Evolutionary conservation across 2,888 invertebrate genomes (phyloP).

Genomic region (Netelia fuscicornis): DNA sequence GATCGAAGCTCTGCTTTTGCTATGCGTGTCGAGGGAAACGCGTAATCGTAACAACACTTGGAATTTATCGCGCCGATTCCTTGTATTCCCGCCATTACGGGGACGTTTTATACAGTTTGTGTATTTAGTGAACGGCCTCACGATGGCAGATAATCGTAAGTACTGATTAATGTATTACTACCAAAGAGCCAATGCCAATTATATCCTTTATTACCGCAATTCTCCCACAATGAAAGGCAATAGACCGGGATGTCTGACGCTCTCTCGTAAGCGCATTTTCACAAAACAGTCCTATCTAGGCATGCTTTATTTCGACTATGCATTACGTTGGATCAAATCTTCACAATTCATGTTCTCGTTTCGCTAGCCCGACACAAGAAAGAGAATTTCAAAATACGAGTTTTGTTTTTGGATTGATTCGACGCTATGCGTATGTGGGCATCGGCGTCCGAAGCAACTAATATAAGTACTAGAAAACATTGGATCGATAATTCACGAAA

Average conservation of each 20-base stretch:
- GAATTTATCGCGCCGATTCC: conserved; percentile 59
- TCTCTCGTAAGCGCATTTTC: not conserved
- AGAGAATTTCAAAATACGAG: not conserved
- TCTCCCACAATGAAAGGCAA: not conserved
- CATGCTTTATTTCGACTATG: not conserved
- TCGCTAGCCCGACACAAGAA: not conserved
- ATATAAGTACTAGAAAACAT: conserved; percentile 20
- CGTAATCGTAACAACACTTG: conserved; percentile 25
- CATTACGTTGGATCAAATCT: not conserved
- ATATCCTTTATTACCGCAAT: not conserved
- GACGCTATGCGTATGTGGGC: conserved; percentile 26
- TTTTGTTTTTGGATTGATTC: not conserved
- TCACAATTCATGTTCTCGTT: not conserved
- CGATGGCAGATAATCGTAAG: conserved; percentile 83
- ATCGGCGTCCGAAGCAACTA: conserved; percentile 44
- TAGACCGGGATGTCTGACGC: conserved; percentile 42
- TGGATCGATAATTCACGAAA: conserved; percentile 61
- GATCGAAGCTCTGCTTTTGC: conserved; percentile 32
- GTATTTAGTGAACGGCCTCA: conserved; percentile 64
- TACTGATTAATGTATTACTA: conserved; percentile 58
- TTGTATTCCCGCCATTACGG: conserved; percentile 79
- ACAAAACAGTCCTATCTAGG: not conserved
- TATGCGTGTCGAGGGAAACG: conserved; percentile 23
- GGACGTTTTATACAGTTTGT: conserved; percentile 69
- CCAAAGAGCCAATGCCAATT: conserved; percentile 9